Conservation (phyloP, 2,888 invertebrate species). For the Dendrolimus pini region DNA sequence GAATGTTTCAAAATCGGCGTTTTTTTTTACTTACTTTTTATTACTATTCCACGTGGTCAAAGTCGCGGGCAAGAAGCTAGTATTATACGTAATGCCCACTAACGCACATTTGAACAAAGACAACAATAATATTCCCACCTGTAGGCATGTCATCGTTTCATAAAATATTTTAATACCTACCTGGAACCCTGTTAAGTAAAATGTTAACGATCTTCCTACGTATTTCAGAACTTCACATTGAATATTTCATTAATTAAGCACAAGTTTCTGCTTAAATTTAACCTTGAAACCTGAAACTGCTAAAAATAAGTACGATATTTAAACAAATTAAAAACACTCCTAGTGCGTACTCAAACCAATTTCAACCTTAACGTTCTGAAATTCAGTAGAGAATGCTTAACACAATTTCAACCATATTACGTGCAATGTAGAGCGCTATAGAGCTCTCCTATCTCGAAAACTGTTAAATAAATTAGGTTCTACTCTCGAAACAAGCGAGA, state of each 20-base stretch:
- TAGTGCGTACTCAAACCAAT: not conserved
- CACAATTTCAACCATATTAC: slow-evolving; percentile 4
- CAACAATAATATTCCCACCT: no score
- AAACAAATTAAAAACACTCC: not conserved
- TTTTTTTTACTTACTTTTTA: no score
- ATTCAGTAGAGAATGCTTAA: not conserved
- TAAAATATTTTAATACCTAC: no score
- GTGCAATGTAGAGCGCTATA: slow-evolving; percentile 17
- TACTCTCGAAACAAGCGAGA: slow-evolving; percentile 14
- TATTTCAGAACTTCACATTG: not conserved
- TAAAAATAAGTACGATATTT: not conserved
- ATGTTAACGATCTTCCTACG: not conserved
- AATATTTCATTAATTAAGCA: slow-evolving; percentile 1
- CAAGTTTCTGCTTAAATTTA: not conserved
- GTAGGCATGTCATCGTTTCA: no score
- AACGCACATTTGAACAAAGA: no score
- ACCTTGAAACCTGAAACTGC: not conserved
- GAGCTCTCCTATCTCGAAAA: slow-evolving; percentile 17
- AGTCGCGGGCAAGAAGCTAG: no score
- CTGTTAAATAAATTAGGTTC: slow-evolving; percentile 28
- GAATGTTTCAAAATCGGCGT: no score
- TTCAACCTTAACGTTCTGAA: not conserved
- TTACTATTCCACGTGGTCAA: no score
- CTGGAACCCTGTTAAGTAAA: no score
- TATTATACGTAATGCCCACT: no score